Conservation (phyloP, 2,888 invertebrate species). For the Netelia virgata region DNA sequence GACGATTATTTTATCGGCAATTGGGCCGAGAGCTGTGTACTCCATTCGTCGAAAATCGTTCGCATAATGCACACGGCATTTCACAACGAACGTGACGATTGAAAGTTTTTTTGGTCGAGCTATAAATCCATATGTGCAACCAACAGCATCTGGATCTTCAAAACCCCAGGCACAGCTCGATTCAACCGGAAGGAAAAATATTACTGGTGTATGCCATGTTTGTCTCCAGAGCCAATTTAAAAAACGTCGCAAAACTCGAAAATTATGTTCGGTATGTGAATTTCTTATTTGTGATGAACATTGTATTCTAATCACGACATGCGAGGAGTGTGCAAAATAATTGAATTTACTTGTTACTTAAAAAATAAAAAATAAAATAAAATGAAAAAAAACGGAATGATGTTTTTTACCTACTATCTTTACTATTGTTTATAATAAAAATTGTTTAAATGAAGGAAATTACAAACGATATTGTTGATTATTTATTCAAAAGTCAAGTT, state of each 20-base stretch:
- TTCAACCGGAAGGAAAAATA: slow-evolving; percentile 64
- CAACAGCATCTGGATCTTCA: slow-evolving; percentile 61
- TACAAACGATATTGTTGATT: slow-evolving; percentile 51
- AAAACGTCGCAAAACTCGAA: slow-evolving; percentile 61
- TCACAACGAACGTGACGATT: slow-evolving; percentile 60
- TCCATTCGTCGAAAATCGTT: slow-evolving; percentile 67
- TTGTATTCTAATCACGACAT: slow-evolving; percentile 60
- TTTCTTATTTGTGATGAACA: slow-evolving; percentile 52
- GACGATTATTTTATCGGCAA: slow-evolving; percentile 61
- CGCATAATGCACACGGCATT: slow-evolving; percentile 62
- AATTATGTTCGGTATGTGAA: slow-evolving; percentile 61
- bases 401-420: slow-evolving; percentile 46
- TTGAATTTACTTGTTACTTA: slow-evolving; percentile 46
- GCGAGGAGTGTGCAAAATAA: slow-evolving; percentile 58
- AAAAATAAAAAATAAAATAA: slow-evolving; percentile 36
- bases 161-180: slow-evolving; percentile 58
- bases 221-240: slow-evolving; percentile 61
- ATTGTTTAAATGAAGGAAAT: slow-evolving; percentile 57
- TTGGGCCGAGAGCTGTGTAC: slow-evolving; percentile 67
- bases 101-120: slow-evolving; percentile 59
- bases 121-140: slow-evolving; percentile 58
- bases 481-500: slow-evolving; percentile 52
- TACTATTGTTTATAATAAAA: slow-evolving; percentile 54
- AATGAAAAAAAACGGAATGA: slow-evolving; percentile 28
- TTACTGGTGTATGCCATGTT: slow-evolving; percentile 60